Conservation (phyloP, 2,797 vertebrate species). For the Xiphophorus birchmanni region DNA sequence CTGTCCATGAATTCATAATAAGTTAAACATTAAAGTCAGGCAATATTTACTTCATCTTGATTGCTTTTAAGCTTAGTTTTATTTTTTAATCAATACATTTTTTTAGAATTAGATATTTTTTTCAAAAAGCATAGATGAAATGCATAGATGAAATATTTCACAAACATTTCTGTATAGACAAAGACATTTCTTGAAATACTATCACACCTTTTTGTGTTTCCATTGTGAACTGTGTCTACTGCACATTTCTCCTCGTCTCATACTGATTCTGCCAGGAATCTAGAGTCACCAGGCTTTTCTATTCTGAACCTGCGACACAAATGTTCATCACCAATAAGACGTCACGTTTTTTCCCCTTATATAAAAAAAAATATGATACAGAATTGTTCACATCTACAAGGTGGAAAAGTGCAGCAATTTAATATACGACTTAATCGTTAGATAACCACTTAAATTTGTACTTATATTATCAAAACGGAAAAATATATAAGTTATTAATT, state of each 20-base stretch:
- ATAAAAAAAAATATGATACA: background rate
- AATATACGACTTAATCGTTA: background rate
- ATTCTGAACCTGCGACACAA: background rate
- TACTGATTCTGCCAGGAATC: background rate
- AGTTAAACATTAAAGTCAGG: background rate
- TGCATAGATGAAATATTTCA: background rate
- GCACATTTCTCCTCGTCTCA: background rate
- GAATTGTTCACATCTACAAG: background rate
- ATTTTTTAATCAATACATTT: background rate
- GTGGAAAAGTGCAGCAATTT: background rate
- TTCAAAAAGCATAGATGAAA: too few species aligned
- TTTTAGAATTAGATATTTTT: background rate
- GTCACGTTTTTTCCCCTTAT: background rate
- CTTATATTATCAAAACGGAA: background rate
- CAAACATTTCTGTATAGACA: background rate
- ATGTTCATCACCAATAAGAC: background rate
- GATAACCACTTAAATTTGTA: background rate
- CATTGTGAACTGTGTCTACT: background rate
- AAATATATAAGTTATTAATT: background rate
- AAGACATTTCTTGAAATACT: background rate
- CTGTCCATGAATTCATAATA: conserved; percentile 1
- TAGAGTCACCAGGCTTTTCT: background rate
- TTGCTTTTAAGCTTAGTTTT: background rate
- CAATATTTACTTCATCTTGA: conserved; percentile 9
- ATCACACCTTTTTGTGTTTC: background rate